A percentile compares a stretch with the other conserved stretches of the same genome.
Evolutionary conservation across 2,797 vertebrate genomes (phyloP).

Genomic region (Micrastur ruficollis): DNA sequence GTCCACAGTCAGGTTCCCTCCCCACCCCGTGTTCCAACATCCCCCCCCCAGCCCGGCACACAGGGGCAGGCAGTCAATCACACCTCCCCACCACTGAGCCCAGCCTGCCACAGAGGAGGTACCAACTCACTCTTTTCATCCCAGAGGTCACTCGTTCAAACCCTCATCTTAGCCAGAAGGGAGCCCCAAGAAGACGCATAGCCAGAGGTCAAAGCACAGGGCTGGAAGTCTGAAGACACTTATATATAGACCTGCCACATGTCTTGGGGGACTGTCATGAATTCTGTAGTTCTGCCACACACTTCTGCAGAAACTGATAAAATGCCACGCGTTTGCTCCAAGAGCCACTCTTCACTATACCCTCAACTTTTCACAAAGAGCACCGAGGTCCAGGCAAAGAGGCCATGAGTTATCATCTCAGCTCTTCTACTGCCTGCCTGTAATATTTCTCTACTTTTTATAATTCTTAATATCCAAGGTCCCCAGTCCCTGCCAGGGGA

Average conservation of each 20-base stretch:
- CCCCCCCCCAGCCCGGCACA: neutral
- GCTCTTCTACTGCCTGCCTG: neutral
- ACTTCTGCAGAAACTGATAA: neutral
- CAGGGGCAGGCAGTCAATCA: neutral
- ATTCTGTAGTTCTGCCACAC: neutral
- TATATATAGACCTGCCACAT: neutral
- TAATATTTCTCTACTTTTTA: neutral
- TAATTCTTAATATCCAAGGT: conserved; percentile 19
- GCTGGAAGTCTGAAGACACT: neutral
- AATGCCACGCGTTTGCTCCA: accelerated
- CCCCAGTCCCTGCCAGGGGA: neutral
- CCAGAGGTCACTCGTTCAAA: neutral
- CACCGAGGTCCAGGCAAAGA: neutral
- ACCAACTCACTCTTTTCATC: neutral
- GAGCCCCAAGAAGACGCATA: neutral
- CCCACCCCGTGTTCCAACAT: accelerated
- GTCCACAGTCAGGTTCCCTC: neutral
- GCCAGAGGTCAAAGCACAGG: neutral
- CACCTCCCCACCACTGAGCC: accelerated
- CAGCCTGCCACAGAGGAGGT: accelerated
- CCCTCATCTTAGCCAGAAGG: accelerated
- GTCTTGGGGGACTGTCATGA: neutral
- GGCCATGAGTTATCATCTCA: neutral
- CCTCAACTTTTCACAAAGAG: neutral
- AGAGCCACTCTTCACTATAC: neutral